Evolutionary conservation across 2,888 invertebrate species (phyloP).

Genomic region (Drosophila eohydei): DNA sequence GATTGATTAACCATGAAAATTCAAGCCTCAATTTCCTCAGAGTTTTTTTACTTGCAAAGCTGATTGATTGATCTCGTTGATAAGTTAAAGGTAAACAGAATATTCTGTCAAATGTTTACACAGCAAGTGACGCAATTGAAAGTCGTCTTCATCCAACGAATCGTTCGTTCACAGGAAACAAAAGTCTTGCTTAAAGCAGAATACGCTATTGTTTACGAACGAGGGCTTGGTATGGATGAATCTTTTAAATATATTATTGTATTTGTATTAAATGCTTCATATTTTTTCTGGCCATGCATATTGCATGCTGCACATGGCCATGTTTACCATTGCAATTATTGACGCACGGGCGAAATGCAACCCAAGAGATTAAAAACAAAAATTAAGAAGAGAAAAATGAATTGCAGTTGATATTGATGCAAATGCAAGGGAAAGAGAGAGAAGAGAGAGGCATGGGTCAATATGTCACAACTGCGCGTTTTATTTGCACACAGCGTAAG

Average conservation of each 20-base stretch:
- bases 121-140: not conserved
- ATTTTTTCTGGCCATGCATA: constrained; percentile 37
- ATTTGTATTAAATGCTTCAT: constrained; percentile 47
- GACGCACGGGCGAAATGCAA: constrained; percentile 66
- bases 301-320: constrained; percentile 35
- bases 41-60: not conserved
- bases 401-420: constrained; percentile 31
- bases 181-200: constrained; percentile 1
- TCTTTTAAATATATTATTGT: constrained; percentile 46
- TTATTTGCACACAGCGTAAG: constrained; percentile 55
- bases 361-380: constrained; percentile 61
- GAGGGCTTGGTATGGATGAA: not conserved
- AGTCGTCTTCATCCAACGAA: not conserved
- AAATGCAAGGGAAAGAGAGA: not conserved
- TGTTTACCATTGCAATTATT: constrained; percentile 72
- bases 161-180: constrained; percentile 1
- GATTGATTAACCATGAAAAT: not conserved
- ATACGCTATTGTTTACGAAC: not conserved
- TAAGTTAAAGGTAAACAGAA: not conserved
- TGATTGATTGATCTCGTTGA: not conserved
- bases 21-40: not conserved
- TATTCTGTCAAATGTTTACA: constrained; percentile 1
- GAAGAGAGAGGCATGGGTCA: constrained; percentile 55
- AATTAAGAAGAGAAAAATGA: constrained; percentile 15
- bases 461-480: constrained; percentile 67